Conservation (phyloP, 2,888 invertebrate genomes). For the Pyrgus malvae region DNA sequence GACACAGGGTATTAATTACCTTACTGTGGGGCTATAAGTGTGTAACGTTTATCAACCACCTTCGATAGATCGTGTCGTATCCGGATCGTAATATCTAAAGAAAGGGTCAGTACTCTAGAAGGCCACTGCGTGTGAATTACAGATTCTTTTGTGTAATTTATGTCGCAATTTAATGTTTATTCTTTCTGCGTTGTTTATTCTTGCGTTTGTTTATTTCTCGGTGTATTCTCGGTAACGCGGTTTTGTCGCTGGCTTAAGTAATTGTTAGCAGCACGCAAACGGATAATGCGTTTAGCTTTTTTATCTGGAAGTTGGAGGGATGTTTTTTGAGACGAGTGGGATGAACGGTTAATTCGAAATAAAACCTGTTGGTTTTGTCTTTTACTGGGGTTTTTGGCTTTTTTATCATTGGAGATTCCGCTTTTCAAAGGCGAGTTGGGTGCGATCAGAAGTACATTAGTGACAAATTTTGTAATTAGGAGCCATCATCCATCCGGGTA, state of each 20-base stretch:
- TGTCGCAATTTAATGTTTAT: slow-evolving; percentile 39
- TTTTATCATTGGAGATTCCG: too few relatives aligned
- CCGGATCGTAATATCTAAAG: neutral
- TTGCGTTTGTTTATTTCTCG: slow-evolving; percentile 24
- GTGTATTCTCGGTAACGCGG: slow-evolving; percentile 23
- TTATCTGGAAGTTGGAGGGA: slow-evolving; percentile 8
- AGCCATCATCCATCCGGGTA: too few relatives aligned
- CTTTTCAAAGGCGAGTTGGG: too few relatives aligned
- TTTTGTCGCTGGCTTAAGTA: slow-evolving; percentile 26
- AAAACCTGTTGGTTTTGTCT: too few relatives aligned
- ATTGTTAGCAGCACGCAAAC: slow-evolving; percentile 26
- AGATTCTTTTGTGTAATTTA: slow-evolving; percentile 42
- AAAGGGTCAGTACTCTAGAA: slow-evolving; percentile 29
- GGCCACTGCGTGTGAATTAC: slow-evolving; percentile 40
- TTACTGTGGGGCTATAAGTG: too few relatives aligned
- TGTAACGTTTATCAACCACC: too few relatives aligned
- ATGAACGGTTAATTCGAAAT: too few relatives aligned
- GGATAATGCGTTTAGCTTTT: slow-evolving; percentile 25
- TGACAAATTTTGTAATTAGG: too few relatives aligned
- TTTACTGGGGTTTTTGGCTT: too few relatives aligned
- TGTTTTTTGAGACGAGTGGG: too few relatives aligned
- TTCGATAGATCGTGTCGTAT: slow-evolving; percentile 9
- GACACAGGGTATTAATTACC: too few relatives aligned
- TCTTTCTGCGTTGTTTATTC: slow-evolving; percentile 26
- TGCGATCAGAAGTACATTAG: too few relatives aligned